phyloP scores from a whole-genome alignment of 2,797 vertebrate genomes.

The Sparidentex hasta region DNA sequence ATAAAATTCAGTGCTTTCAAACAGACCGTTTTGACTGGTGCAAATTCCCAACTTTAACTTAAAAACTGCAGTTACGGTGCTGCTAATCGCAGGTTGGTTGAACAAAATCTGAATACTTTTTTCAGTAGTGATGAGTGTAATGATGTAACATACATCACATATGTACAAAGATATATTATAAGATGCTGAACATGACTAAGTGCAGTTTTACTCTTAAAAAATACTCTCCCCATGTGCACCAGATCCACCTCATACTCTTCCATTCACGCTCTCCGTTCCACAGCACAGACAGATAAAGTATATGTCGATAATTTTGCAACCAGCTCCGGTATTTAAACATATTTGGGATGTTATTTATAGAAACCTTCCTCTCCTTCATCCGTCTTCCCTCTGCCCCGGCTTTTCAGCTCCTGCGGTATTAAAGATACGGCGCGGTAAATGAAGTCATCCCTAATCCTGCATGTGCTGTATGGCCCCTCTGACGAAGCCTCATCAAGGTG shows the following conservation, averaged over 20 bases:
- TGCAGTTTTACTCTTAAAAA: background rate
- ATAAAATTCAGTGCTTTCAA: background rate
- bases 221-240: background rate
- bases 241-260: background rate
- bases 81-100: background rate
- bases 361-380: constrained; percentile 38
- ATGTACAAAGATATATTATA: background rate
- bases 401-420: constrained; percentile 52
- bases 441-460: constrained; percentile 67
- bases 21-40: background rate
- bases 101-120: background rate
- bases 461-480: constrained; percentile 37
- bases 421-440: constrained; percentile 41
- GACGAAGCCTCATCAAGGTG: constrained; percentile 63
- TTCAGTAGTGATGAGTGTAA: background rate
- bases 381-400: constrained; percentile 23
- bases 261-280: background rate
- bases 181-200: background rate
- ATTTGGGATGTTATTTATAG: constrained; percentile 48
- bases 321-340: constrained; percentile 37
- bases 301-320: constrained; percentile 15
- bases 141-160: background rate
- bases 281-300: constrained; percentile 15
- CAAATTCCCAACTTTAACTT: background rate
- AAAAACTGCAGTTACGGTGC: background rate